phyloP scores from a whole-genome alignment of 1,140 invertebrate species.

The Macrocentrus cingulum region DNA sequence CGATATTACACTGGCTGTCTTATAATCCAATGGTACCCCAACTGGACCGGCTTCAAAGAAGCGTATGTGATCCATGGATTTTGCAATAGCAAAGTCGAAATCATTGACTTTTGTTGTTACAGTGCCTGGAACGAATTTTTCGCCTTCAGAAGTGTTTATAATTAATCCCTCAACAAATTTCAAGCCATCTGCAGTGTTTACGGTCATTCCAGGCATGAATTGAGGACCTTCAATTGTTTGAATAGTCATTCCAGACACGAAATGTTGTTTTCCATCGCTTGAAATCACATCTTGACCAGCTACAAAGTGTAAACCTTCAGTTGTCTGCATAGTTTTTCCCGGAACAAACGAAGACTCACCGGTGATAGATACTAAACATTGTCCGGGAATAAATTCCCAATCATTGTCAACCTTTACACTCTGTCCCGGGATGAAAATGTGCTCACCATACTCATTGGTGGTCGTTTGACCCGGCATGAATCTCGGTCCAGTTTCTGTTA shows the following conservation, averaged over 20 bases:
- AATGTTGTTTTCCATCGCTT: slow-evolving; percentile 60
- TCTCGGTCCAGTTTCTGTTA: slow-evolving; percentile 60
- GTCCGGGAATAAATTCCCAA: slow-evolving; percentile 60
- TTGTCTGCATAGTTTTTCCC: slow-evolving; percentile 63
- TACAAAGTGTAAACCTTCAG: slow-evolving; percentile 64
- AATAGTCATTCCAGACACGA: slow-evolving; percentile 65
- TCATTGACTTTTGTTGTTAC: slow-evolving; percentile 54
- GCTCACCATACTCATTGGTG: slow-evolving; percentile 57
- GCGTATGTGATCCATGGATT: slow-evolving; percentile 61
- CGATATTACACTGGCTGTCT: slow-evolving; percentile 54
- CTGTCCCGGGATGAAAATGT: slow-evolving; percentile 60
- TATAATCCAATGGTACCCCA: slow-evolving; percentile 65
- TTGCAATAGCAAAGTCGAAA: slow-evolving; percentile 65
- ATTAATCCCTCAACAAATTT: slow-evolving; percentile 72
- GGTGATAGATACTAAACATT: slow-evolving; percentile 48
- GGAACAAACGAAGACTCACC: slow-evolving; percentile 63
- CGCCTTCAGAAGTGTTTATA: slow-evolving; percentile 60
- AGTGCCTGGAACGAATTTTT: slow-evolving; percentile 65
- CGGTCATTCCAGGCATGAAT: slow-evolving; percentile 69
- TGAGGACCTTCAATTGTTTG: slow-evolving; percentile 57
- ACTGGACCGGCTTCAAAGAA: slow-evolving; percentile 59
- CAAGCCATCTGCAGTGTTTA: slow-evolving; percentile 66
- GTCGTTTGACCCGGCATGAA: slow-evolving; percentile 66
- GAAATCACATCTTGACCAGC: slow-evolving; percentile 67
- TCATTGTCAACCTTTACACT: slow-evolving; percentile 45